Evolutionary conservation across 2,888 invertebrate species (phyloP).

Genomic region (Tetragonisca angustula): DNA sequence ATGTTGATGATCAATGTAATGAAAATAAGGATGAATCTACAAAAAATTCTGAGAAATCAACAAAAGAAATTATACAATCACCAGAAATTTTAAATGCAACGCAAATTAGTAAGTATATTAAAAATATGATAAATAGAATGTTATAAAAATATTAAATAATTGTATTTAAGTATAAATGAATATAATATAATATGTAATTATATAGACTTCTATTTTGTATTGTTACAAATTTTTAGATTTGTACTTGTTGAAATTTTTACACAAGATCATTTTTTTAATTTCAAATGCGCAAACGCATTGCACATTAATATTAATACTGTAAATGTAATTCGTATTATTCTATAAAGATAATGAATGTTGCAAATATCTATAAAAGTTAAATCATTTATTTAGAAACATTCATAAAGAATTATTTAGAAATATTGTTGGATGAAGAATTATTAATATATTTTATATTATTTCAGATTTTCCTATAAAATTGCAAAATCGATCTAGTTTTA

Average conservation of each 20-base stretch:
- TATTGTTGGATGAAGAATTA: neutral
- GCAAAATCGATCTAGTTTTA: constrained; percentile 87
- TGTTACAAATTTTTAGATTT: neutral
- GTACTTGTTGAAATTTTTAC: neutral
- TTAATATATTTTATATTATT: constrained; percentile 29
- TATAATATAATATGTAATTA: neutral
- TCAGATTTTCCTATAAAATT: constrained; percentile 86
- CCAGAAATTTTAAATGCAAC: constrained; percentile 28
- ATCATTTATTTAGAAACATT: neutral
- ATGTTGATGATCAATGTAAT: neutral
- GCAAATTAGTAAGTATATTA: constrained; percentile 37
- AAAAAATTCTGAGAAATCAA: neutral
- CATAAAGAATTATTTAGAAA: neutral
- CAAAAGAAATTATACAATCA: constrained; percentile 22
- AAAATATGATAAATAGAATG: neutral
- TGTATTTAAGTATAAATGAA: neutral
- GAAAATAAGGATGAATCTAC: neutral
- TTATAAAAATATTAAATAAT: neutral
- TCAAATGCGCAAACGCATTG: neutral
- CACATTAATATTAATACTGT: neutral
- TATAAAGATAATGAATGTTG: neutral
- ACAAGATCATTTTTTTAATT: neutral
- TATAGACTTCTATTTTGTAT: neutral
- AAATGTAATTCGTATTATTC: constrained; percentile 1
- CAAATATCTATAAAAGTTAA: neutral